A percentile compares a stretch with the other conserved stretches of the same genome.
Evolutionary conservation across 2,797 vertebrate genomes (phyloP).

Genomic region (Brotula barbata): DNA sequence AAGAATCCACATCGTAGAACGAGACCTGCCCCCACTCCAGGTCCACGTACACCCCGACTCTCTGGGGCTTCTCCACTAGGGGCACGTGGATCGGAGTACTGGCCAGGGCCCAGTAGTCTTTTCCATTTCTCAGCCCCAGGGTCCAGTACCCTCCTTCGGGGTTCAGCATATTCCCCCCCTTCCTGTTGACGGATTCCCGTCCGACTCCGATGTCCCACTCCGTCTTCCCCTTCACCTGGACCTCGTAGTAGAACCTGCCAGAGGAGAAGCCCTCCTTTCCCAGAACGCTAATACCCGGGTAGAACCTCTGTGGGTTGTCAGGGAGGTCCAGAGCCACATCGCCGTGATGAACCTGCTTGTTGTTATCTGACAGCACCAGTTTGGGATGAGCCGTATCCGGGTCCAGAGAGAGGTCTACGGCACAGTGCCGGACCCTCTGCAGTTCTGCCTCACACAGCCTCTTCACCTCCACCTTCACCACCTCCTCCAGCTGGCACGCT

Average conservation of each 20-base stretch:
- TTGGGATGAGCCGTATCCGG: constrained; percentile 72
- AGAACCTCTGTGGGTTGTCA: constrained; percentile 69
- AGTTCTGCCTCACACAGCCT: constrained; percentile 57
- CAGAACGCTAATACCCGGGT: constrained; percentile 68
- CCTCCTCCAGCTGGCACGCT: constrained; percentile 58
- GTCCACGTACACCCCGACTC: constrained; percentile 74
- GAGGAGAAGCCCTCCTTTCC: constrained; percentile 69
- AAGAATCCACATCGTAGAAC: constrained; percentile 69
- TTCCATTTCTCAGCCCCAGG: constrained; percentile 61
- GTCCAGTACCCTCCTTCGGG: constrained; percentile 74
- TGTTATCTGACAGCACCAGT: constrained; percentile 67
- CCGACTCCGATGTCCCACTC: constrained; percentile 76
- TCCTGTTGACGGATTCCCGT: constrained; percentile 67
- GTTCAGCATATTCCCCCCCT: constrained; percentile 64
- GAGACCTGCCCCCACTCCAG: constrained; percentile 72
- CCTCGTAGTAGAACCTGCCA: constrained; percentile 74
- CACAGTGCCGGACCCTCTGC: constrained; percentile 48
- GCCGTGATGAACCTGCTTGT: constrained; percentile 65
- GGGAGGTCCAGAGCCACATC: constrained; percentile 46
- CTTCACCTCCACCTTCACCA: constrained; percentile 52
- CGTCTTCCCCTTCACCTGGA: constrained; percentile 73
- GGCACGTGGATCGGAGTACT: constrained; percentile 59
- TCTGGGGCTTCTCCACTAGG: constrained; percentile 54
- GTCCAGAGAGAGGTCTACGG: constrained; percentile 73
- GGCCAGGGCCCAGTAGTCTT: constrained; percentile 68